Conservation (phyloP, 2,113 vertebrate genomes). For the Archocentrus centrarchus region DNA sequence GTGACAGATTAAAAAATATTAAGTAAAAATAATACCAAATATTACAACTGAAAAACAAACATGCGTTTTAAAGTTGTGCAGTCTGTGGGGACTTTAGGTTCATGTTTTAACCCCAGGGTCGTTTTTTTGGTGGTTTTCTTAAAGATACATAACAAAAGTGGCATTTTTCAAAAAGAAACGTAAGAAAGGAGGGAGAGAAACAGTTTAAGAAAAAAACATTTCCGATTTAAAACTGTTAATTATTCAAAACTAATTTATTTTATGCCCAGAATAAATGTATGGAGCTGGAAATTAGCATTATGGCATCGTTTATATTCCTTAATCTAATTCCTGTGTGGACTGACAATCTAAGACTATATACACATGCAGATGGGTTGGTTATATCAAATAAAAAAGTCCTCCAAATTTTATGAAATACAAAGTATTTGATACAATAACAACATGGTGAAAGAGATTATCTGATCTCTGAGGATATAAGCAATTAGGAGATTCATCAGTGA, state of each 20-base stretch:
- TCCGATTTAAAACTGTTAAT: neutral
- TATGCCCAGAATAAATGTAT: neutral
- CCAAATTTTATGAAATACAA: neutral
- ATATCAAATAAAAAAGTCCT: neutral
- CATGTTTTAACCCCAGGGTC: neutral
- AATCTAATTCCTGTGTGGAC: neutral
- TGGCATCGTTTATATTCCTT: neutral
- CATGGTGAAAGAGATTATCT: constrained; percentile 19
- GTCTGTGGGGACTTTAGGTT: neutral
- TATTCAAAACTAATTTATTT: neutral
- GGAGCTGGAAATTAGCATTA: neutral
- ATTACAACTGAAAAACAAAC: neutral
- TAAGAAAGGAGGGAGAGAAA: neutral
- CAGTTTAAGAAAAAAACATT: neutral
- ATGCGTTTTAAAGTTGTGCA: neutral
- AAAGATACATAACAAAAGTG: neutral
- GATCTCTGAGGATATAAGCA: constrained; percentile 40
- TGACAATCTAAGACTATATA: neutral
- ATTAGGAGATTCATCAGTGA: constrained; percentile 57
- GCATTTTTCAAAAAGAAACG: neutral
- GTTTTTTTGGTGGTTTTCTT: neutral
- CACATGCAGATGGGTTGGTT: neutral
- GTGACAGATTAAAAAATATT: too few species aligned
- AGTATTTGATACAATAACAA: neutral
- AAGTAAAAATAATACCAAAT: too few species aligned